These are phyloP conservation scores for Siniperca obscura DNA, from an alignment of 2,797 vertebrate genomes.

Conservation along the genomic window DNA sequence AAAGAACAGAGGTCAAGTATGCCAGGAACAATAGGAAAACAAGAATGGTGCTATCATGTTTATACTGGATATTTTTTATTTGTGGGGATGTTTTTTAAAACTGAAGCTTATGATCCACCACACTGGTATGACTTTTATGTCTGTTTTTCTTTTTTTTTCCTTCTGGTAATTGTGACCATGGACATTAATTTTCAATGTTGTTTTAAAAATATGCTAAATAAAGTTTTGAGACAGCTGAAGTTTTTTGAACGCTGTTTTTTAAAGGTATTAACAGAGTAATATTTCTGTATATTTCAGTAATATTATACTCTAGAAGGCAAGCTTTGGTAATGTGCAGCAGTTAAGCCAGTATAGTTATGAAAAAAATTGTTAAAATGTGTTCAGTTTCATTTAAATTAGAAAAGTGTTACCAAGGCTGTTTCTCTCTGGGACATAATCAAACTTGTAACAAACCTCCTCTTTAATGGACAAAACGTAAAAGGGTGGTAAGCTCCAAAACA, in stretches of 20 bases:
- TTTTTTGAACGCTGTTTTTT: not conserved
- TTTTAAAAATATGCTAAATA: slow-evolving; percentile 45
- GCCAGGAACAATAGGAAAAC: not conserved
- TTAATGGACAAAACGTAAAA: not conserved
- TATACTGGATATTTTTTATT: not conserved
- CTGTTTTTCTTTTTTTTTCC: not conserved
- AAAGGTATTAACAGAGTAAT: not conserved
- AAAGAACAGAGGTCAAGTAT: not conserved
- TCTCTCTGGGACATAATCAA: too few relatives aligned
- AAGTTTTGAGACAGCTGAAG: slow-evolving; percentile 13
- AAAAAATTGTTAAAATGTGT: not conserved
- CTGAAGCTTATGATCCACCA: not conserved
- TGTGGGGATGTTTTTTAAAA: slow-evolving; percentile 34
- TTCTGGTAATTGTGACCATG: not conserved
- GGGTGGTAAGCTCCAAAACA: too few relatives aligned
- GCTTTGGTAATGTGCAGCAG: not conserved
- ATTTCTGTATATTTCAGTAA: not conserved
- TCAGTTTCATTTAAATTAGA: not conserved
- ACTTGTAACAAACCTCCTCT: not conserved
- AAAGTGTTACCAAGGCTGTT: too few relatives aligned
- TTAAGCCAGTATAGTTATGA: not conserved
- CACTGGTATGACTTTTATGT: slow-evolving; percentile 21
- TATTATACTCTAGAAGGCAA: not conserved
- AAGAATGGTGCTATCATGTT: not conserved
- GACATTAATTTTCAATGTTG: not conserved